These are phyloP conservation scores for Odontocolon sp. DNA, from an alignment of 2,888 invertebrate genomes.

Conservation along the genomic window DNA sequence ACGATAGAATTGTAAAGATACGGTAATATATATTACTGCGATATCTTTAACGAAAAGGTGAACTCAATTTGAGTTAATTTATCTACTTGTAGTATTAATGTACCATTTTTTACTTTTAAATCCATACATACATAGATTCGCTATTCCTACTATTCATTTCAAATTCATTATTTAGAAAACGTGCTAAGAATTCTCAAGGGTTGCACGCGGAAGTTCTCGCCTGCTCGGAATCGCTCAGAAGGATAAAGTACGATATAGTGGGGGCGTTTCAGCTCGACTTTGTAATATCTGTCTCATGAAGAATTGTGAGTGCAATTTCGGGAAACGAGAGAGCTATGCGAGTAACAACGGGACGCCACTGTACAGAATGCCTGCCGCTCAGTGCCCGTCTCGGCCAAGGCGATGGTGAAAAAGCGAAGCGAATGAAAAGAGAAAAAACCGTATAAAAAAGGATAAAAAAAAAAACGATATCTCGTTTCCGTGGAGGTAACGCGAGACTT, in stretches of 20 bases:
- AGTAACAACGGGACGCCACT: constrained; percentile 16
- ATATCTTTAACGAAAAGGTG: too few species aligned
- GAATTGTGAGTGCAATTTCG: constrained; percentile 77
- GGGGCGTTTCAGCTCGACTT: constrained; percentile 2
- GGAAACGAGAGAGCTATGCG: constrained; percentile 61
- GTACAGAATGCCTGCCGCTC: constrained; percentile 35
- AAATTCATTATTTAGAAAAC: too few species aligned
- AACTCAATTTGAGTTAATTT: too few species aligned
- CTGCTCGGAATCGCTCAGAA: background rate
- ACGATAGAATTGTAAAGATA: background rate
- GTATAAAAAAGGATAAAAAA: constrained; percentile 38
- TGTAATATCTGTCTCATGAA: constrained; percentile 63
- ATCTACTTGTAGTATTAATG: too few species aligned
- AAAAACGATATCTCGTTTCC: constrained; percentile 65
- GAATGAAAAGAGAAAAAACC: constrained; percentile 9
- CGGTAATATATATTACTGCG: too few species aligned
- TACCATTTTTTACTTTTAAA: too few species aligned
- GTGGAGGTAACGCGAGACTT: constrained; percentile 65
- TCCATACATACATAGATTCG: too few species aligned
- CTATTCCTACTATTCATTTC: too few species aligned
- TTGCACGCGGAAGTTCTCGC: background rate
- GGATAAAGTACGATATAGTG: constrained; percentile 22
- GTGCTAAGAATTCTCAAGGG: background rate
- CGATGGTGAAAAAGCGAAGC: background rate
- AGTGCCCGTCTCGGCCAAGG: constrained; percentile 14